Evolutionary conservation across 1,140 invertebrate genomes (phyloP).

Genomic region (Euura saliciscinereae): DNA sequence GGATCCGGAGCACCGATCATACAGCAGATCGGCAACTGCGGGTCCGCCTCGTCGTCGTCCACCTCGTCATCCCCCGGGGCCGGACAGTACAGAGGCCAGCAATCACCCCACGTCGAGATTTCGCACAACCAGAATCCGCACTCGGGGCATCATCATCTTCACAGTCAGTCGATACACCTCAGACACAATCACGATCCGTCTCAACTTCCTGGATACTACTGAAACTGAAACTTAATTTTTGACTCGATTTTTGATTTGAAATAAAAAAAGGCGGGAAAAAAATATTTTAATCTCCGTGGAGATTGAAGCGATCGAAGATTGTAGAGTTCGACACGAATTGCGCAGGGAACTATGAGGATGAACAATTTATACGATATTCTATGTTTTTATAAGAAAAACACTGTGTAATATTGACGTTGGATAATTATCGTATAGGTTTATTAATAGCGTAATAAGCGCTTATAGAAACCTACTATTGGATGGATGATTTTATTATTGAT

Average conservation of each 20-base stretch:
- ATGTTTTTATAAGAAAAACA: background rate
- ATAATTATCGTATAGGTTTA: too few species aligned
- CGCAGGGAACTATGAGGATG: too few species aligned
- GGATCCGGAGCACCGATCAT: conserved; percentile 35
- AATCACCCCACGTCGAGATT: conserved; percentile 37
- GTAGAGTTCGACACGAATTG: background rate
- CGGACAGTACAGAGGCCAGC: conserved; percentile 42
- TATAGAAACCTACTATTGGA: too few species aligned
- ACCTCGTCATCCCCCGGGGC: conserved; percentile 30
- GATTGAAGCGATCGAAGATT: background rate
- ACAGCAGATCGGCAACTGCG: conserved; percentile 46
- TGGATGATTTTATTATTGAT: too few species aligned
- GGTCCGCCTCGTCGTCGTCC: conserved; percentile 42
- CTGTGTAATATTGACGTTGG: too few species aligned
- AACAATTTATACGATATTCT: background rate
- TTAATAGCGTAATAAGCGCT: too few species aligned
- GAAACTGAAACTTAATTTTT: background rate
- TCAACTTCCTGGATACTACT: conserved; percentile 46
- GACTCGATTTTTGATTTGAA: background rate
- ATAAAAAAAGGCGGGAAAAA: too few species aligned
- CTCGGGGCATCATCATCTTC: conserved; percentile 33
- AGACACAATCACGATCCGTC: conserved; percentile 45
- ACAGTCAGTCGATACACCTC: conserved; percentile 36
- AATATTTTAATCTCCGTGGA: too few species aligned
- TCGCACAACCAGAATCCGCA: conserved; percentile 30